Evolutionary conservation across 2,797 vertebrate genomes (phyloP).

Genomic region (Sebastes diploproa): DNA sequence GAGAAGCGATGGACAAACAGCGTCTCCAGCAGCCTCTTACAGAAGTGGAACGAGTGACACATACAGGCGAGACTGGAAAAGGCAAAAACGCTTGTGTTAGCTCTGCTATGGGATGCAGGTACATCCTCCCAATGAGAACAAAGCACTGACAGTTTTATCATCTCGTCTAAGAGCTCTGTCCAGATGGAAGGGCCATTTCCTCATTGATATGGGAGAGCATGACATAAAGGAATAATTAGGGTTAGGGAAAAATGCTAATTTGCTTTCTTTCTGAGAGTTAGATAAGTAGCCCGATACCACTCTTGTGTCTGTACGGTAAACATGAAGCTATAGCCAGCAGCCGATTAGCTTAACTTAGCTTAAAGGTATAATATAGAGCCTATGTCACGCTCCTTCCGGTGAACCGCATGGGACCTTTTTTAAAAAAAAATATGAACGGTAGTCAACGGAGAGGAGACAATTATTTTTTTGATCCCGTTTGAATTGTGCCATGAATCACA

Average conservation of each 20-base stretch:
- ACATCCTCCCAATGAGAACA: background rate
- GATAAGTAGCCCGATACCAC: background rate
- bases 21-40: constrained; percentile 94
- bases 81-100: constrained; percentile 24
- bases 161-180: background rate
- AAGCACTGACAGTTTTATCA: background rate
- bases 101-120: background rate
- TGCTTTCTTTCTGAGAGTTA: background rate
- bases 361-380: too few species aligned
- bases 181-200: background rate
- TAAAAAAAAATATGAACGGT: too few species aligned
- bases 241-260: background rate
- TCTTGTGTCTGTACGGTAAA: background rate
- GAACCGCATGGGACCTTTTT: too few species aligned
- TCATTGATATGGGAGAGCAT: background rate
- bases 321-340: background rate
- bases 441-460: too few species aligned
- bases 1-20: constrained; percentile 95
- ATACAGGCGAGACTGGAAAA: constrained; percentile 88
- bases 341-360: background rate
- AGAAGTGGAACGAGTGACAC: constrained; percentile 96
- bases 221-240: background rate
- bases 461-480: too few species aligned
- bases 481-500: too few species aligned
- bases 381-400: too few species aligned